Evolutionary conservation across 2,113 vertebrate species (phyloP).

Genomic region (Actenoides lindsayi): DNA sequence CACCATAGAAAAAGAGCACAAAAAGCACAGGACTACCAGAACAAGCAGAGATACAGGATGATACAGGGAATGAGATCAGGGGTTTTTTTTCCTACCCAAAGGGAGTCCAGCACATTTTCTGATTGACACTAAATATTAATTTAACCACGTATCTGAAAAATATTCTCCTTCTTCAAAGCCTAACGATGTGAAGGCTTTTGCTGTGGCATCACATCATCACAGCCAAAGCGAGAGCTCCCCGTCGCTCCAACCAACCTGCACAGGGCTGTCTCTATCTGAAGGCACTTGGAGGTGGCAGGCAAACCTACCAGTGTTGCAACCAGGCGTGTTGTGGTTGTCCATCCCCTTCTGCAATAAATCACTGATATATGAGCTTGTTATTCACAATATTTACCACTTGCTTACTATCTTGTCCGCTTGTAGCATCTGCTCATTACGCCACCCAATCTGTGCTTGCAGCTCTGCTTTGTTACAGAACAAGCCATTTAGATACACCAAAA

Average conservation of each 20-base stretch:
- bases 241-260: accelerated
- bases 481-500: background rate
- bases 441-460: background rate
- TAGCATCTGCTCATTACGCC: background rate
- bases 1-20: background rate
- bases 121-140: background rate
- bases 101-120: background rate
- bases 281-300: background rate
- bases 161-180: background rate
- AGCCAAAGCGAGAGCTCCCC: background rate
- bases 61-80: background rate
- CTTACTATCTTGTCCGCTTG: background rate
- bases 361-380: background rate
- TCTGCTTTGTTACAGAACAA: background rate
- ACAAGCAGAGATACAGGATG: background rate
- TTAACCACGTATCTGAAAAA: background rate
- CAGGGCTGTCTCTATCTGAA: background rate
- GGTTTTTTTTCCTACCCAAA: background rate
- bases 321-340: background rate
- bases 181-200: background rate
- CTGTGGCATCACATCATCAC: background rate
- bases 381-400: background rate
- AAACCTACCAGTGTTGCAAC: background rate
- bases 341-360: background rate
- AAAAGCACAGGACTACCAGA: background rate